phyloP scores from a whole-genome alignment of 2,888 invertebrate species.

The Athetis lepigone region DNA sequence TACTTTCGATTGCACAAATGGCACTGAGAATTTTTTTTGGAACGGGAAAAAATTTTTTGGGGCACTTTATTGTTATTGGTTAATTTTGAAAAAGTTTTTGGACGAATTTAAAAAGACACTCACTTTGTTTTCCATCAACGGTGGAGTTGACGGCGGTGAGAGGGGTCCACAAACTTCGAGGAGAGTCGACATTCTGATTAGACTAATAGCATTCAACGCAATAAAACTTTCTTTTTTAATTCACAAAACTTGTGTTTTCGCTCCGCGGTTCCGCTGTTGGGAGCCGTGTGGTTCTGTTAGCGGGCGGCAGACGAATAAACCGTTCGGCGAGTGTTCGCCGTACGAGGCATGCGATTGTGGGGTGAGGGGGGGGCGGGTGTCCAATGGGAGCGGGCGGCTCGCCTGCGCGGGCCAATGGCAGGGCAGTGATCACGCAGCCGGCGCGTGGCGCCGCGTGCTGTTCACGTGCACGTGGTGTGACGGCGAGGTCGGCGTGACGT shows the following conservation, averaged over 20 bases:
- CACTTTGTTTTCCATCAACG: slow-evolving; percentile 91
- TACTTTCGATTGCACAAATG: slow-evolving; percentile 85
- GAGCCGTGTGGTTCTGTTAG: slow-evolving; percentile 85
- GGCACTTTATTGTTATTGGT: slow-evolving; percentile 41
- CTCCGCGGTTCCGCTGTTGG: slow-evolving; percentile 72
- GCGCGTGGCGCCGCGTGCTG: slow-evolving; percentile 94
- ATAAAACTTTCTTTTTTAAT: slow-evolving; percentile 86
- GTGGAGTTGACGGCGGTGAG: slow-evolving; percentile 94
- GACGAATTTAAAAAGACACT: slow-evolving; percentile 75
- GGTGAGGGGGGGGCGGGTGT: slow-evolving; percentile 90
- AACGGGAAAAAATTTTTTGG: slow-evolving; percentile 19
- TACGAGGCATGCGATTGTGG: slow-evolving; percentile 91
- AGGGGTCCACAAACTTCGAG: slow-evolving; percentile 90
- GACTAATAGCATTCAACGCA: slow-evolving; percentile 79
- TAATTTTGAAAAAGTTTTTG: slow-evolving; percentile 50
- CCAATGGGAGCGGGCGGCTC: slow-evolving; percentile 94
- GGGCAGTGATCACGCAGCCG: slow-evolving; percentile 92
- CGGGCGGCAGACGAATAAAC: slow-evolving; percentile 89
- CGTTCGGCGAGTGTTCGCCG: slow-evolving; percentile 81
- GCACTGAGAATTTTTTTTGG: slow-evolving; percentile 61
- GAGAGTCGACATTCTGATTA: slow-evolving; percentile 84
- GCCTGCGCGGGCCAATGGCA: slow-evolving; percentile 92
- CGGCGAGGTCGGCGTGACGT: slow-evolving; percentile 91
- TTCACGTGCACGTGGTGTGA: slow-evolving; percentile 96
- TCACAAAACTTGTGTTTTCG: slow-evolving; percentile 84